These are phyloP conservation scores for Chromoteleia sp. DNA, from an alignment of 2,888 invertebrate genomes.

Conservation along the genomic window DNA sequence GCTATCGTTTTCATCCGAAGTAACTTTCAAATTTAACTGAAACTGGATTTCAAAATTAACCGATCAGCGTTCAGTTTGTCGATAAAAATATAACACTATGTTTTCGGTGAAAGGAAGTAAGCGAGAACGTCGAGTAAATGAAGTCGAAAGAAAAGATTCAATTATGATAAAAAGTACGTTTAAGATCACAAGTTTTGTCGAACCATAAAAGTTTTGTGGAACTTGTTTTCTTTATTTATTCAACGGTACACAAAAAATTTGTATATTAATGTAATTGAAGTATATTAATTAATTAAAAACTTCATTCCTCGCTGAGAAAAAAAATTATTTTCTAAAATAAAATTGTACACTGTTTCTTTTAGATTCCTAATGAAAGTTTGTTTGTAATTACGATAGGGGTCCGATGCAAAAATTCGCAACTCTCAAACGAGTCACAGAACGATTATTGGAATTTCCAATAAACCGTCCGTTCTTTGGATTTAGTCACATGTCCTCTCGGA, in stretches of 20 bases:
- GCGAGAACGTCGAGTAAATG: background rate
- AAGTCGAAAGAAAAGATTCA: slow-evolving; percentile 1
- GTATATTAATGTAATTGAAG: too few relatives aligned
- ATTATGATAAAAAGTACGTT: slow-evolving; percentile 3
- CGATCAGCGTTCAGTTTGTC: background rate
- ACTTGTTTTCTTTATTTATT: too few relatives aligned
- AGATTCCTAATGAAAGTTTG: background rate
- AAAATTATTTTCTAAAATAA: too few relatives aligned
- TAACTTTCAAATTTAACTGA: too few relatives aligned
- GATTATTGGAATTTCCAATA: slow-evolving; percentile 16
- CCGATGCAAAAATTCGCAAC: background rate
- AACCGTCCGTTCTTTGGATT: slow-evolving; percentile 1
- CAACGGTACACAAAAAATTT: too few relatives aligned
- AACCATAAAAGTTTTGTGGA: too few relatives aligned
- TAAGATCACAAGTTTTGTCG: too few relatives aligned
- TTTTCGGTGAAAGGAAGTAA: background rate
- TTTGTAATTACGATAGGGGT: slow-evolving; percentile 7
- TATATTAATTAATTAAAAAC: too few relatives aligned
- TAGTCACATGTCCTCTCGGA: slow-evolving; percentile 12
- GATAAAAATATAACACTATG: background rate
- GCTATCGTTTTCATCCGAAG: too few relatives aligned
- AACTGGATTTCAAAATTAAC: too few relatives aligned
- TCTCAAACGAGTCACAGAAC: slow-evolving; percentile 3
- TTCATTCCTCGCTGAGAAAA: too few relatives aligned
- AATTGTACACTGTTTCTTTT: too few relatives aligned